Percentiles rank a stretch among this genome's conserved stretches.
phyloP scores from a whole-genome alignment of 2,797 vertebrate species.

The Syngnathus rostellatus region DNA sequence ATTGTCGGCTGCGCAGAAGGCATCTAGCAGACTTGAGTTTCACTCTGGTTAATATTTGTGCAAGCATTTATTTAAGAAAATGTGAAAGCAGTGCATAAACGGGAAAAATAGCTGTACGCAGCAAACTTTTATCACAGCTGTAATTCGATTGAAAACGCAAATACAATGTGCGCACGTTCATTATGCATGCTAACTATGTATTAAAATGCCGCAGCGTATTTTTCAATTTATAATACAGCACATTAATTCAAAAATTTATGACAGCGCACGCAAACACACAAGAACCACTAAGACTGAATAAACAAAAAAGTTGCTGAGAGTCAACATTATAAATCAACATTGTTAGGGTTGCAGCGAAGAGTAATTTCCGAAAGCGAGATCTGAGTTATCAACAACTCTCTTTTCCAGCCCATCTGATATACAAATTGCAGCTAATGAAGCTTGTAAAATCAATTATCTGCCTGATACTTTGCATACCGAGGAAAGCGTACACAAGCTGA shows the following conservation, averaged over 20 bases:
- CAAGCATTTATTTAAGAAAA: too few relatives aligned
- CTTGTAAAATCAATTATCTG: constrained; percentile 71
- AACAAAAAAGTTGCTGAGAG: constrained; percentile 40
- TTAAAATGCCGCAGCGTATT: not conserved
- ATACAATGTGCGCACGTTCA: not conserved
- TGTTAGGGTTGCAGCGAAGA: constrained; percentile 46
- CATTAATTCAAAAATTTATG: not conserved
- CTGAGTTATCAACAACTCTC: constrained; percentile 70
- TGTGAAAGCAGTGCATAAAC: not conserved
- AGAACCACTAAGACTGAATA: constrained; percentile 27
- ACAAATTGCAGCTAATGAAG: constrained; percentile 75
- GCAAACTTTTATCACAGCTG: not conserved
- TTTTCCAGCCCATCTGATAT: constrained; percentile 71
- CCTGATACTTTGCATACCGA: constrained; percentile 68
- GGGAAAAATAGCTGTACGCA: not conserved
- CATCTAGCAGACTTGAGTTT: too few relatives aligned
- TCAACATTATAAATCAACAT: constrained; percentile 40
- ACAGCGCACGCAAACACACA: not conserved
- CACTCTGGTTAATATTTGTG: too few relatives aligned
- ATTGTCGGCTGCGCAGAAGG: too few relatives aligned
- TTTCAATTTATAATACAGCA: constrained; percentile 2
- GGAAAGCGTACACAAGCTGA: constrained; percentile 56
- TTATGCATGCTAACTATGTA: constrained; percentile 3
- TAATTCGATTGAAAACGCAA: not conserved
- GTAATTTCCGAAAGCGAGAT: constrained; percentile 60